Evolutionary conservation across 2,113 vertebrate species (phyloP).

Genomic region (Cinclus mexicanus): DNA sequence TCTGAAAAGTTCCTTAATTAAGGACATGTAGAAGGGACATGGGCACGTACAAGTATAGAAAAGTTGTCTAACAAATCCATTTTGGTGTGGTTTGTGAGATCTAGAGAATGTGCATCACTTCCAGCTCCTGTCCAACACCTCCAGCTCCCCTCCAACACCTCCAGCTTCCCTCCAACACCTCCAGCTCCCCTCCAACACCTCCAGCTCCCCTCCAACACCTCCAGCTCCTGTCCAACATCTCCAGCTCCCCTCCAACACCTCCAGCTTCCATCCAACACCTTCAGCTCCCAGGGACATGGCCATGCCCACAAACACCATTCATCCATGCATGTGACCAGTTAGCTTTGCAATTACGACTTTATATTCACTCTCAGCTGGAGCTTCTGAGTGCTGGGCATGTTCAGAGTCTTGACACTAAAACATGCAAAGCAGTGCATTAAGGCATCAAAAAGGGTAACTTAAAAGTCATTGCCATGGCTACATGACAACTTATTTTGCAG

Average conservation of each 20-base stretch:
- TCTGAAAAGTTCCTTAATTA: not conserved
- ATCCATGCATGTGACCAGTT: not conserved
- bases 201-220: rapidly evolving
- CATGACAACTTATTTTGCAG: constrained; percentile 52
- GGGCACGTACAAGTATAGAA: not conserved
- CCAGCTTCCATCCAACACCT: not conserved
- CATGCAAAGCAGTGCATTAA: constrained; percentile 17
- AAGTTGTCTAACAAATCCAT: not conserved
- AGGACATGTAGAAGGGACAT: not conserved
- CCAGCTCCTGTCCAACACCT: not conserved
- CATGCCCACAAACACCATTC: not conserved
- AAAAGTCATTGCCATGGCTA: constrained; percentile 65
- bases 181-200: rapidly evolving
- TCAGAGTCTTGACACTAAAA: not conserved
- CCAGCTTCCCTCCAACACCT: rapidly evolving
- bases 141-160: rapidly evolving
- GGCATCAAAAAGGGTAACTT: constrained; percentile 34
- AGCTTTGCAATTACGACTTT: not conserved
- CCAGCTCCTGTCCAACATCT: rapidly evolving
- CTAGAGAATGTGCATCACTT: not conserved
- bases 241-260: rapidly evolving
- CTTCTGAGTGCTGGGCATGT: not conserved
- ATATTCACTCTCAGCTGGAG: not conserved
- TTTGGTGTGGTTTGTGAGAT: constrained; percentile 13
- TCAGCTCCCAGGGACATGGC: rapidly evolving